A percentile compares a stretch with the other conserved stretches of the same genome.
phyloP scores from a whole-genome alignment of 2,888 invertebrate species.

The Dryobotodes eremita region DNA sequence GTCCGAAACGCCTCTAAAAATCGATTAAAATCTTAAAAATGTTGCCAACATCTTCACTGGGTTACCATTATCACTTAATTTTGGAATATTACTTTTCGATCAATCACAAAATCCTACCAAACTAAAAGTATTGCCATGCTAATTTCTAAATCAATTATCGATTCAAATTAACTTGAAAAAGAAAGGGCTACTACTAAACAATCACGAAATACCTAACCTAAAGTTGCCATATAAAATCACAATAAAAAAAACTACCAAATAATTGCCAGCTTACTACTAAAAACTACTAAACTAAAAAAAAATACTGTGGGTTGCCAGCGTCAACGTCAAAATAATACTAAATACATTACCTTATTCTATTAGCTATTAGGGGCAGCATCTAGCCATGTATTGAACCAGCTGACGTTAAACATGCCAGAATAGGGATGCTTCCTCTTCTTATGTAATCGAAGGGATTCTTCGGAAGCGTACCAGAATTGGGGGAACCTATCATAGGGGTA shows the following conservation, averaged over 20 bases:
- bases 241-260: slow-evolving; percentile 53
- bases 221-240: slow-evolving; percentile 49
- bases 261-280: slow-evolving; percentile 60
- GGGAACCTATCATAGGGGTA: slow-evolving; percentile 85
- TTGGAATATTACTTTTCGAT: slow-evolving; percentile 63
- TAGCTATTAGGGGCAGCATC: slow-evolving; percentile 84
- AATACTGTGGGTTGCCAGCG: slow-evolving; percentile 68
- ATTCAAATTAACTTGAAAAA: slow-evolving; percentile 33
- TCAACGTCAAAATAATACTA: slow-evolving; percentile 55
- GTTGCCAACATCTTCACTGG: slow-evolving; percentile 62
- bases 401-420: slow-evolving; percentile 82
- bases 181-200: slow-evolving; percentile 24
- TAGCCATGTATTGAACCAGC: slow-evolving; percentile 84
- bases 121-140: slow-evolving; percentile 61
- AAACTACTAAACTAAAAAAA: slow-evolving; percentile 61
- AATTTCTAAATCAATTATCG: slow-evolving; percentile 34
- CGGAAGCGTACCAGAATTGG: slow-evolving; percentile 87
- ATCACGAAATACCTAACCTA: slow-evolving; percentile 58
- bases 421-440: slow-evolving; percentile 88
- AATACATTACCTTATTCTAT: slow-evolving; percentile 57
- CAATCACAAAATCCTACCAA: slow-evolving; percentile 61
- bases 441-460: slow-evolving; percentile 85
- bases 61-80: slow-evolving; percentile 59
- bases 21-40: slow-evolving; percentile 47
- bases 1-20: slow-evolving; percentile 4